Evolutionary conservation across 92 coral and sea anemone species (phyloP), one percentile per base, ranked within the genome.

Genomic region (Paramuricea clavata): DNA sequence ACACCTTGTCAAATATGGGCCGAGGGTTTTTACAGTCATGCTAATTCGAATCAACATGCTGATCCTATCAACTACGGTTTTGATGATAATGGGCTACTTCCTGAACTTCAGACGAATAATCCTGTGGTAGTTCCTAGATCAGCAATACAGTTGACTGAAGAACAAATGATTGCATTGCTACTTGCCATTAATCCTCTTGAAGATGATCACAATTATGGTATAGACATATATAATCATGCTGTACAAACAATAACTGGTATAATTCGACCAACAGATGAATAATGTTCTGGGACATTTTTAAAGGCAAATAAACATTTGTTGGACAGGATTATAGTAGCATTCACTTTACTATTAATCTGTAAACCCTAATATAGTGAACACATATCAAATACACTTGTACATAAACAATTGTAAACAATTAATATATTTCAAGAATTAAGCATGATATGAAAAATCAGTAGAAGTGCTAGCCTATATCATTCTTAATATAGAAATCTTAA

Each of bases 131-230:
- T 85, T 44, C 90, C 92, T 27, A 88, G 92, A 57, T 89, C 92
- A 85, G n/a, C 92, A 85, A 74, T 86, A 86, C 61, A 81, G 42
- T 74, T 86, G 81, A 79, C 74, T 86, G 93, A 90, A 78, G 50
- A 44, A 90, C 90, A 90, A 61, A 60, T 59, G 31, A 34, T 60
- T 49, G 82, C 83, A 59, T 89, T 90, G 57, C 83, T 86, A 80
- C 74, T 86, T 61, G 64, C 81, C 61, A 75, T 86, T 81, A 71
- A 86, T 76, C 93, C 93, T 17, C 90, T 90, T 30, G 41, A 74
- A 78, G 90, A 90, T 74, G 90, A 90, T 79, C 64, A 79, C 34
- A 90, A 90, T 90, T 85, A 89, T 89, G 93, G 93, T 23, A 90
- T 90, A 70, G 61, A 90, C 86, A 16, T 90, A 69, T 90, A 78